Evolutionary conservation across 92 coral and sea anemone species (phyloP).

Genomic region (Epizoanthus ramosus): DNA sequence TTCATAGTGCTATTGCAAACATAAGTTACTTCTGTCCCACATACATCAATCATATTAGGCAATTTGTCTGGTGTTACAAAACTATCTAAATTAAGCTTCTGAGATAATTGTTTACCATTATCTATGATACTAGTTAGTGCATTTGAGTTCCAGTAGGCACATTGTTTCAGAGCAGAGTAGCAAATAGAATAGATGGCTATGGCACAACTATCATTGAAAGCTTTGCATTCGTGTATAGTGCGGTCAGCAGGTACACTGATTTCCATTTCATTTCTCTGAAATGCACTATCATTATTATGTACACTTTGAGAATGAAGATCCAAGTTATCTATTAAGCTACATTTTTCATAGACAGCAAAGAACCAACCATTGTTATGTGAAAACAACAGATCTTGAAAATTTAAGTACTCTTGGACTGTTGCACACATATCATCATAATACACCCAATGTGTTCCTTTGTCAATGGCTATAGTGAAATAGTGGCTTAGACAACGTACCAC

Average conservation of each 20-base stretch:
- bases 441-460: conserved; percentile 39
- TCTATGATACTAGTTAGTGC: no score
- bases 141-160: no score
- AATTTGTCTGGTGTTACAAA: conserved; percentile 29
- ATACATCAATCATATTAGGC: no score
- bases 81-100: conserved; percentile 13
- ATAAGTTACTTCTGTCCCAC: conserved; percentile 13
- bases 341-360: conserved; percentile 58
- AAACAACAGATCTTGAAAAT: conserved; percentile 38
- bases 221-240: no score
- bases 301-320: conserved; percentile 16
- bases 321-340: conserved; percentile 18
- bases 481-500: conserved; percentile 41
- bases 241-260: background rate
- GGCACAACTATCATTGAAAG: no score
- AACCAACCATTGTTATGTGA: conserved; percentile 53
- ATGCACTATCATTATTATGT: background rate
- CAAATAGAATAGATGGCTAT: no score
- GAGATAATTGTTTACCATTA: background rate
- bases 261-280: background rate
- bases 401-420: conserved; percentile 31
- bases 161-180: no score
- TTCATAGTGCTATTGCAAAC: conserved; percentile 6
- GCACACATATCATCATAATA: conserved; percentile 51
- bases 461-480: conserved; percentile 49